Base-by-base conservation (phyloP, 92 coral and sea anemone species). In the Metridium senile region DNA sequence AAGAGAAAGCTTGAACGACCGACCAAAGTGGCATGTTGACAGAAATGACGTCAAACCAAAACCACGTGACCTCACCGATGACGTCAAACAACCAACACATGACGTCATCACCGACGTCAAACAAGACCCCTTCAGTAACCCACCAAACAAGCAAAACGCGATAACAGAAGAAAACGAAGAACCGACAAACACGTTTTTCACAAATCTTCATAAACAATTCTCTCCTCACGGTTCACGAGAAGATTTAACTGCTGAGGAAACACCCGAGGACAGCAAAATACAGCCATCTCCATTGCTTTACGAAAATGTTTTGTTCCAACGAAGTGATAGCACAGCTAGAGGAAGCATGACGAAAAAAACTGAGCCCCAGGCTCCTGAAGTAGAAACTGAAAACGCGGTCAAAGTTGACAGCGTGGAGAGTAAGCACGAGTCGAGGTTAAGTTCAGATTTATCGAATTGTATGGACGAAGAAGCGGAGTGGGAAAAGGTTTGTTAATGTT, bases 381-480 rank as follows among this genome's bases (percentile, higher is more conserved):
- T 33, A 3, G 35, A 52, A 45, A 23, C 62, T 33, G 26, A 29
- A 22, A 11, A n/a, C 25, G 11, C 20, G 51, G 61, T 45, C 52
- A 63, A 62, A 54, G 80, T 61, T 27, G 68, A 67, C 2, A 30
- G 2, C 28, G 58, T 26, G 35, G 39, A 46, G 34, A 53, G 20
- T n/a, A 71, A 81, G 56, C 76, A 87, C 9, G 81, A 75, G 10
- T 72, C 84, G 16, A 84, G 80, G 59, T 45, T 58, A 27, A 73
- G 68, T 58, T 33, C 64, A 31, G 68, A 73, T 58, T 27, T 56
- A 2, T 72, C 76, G 11, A 89, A 87, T 22, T 83, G 87, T 20
- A 32, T 96, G 82, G 94, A 96, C 52, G 99, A 96, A 66, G 81
- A 76, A 31, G 99, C 89, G 0, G 99, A 96, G 63, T 96, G 99